phyloP scores from a whole-genome alignment of 92 coral and sea anemone species.

The Chrysogorgia sp. region DNA sequence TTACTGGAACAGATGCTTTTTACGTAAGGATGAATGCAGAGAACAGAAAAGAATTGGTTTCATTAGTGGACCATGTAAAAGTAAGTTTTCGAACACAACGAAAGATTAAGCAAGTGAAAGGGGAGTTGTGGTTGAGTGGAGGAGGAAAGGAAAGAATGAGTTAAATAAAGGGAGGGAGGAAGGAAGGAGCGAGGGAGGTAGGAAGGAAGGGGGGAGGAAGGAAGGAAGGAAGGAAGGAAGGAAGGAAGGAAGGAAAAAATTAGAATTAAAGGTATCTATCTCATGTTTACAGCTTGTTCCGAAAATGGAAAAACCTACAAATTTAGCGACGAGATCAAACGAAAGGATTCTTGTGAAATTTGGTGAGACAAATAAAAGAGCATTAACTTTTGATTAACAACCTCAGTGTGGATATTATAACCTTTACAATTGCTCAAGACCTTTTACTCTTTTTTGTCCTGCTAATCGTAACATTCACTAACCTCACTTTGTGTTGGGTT shows the following conservation, averaged over 20 bases:
- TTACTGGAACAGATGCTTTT: conserved; percentile 62
- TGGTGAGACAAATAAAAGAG: too few relatives aligned
- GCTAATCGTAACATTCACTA: too few relatives aligned
- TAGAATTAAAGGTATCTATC: not conserved
- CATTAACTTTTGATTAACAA: too few relatives aligned
- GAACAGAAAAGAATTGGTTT: conserved; percentile 60
- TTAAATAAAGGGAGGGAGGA: too few relatives aligned
- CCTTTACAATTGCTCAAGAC: not conserved
- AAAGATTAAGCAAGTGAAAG: too few relatives aligned
- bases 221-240: not conserved
- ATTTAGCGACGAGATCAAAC: conserved; percentile 63
- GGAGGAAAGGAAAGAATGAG: not conserved
- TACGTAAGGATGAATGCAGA: conserved; percentile 76
- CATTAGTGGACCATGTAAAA: conserved; percentile 71
- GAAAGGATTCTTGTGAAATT: conserved; percentile 55
- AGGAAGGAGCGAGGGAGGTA: not conserved
- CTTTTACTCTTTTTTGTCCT: too few relatives aligned
- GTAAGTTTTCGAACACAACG: conserved; percentile 43
- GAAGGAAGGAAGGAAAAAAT: conserved; percentile 2
- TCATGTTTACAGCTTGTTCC: conserved; percentile 49
- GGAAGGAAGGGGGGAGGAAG: not conserved
- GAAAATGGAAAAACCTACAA: conserved; percentile 67
- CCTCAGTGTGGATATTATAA: too few relatives aligned
- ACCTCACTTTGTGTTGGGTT: conserved; percentile 2
- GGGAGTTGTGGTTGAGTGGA: not conserved